These are phyloP conservation scores for Microdon myrmicae DNA, from an alignment of 2,888 invertebrate species.

Conservation along the genomic window DNA sequence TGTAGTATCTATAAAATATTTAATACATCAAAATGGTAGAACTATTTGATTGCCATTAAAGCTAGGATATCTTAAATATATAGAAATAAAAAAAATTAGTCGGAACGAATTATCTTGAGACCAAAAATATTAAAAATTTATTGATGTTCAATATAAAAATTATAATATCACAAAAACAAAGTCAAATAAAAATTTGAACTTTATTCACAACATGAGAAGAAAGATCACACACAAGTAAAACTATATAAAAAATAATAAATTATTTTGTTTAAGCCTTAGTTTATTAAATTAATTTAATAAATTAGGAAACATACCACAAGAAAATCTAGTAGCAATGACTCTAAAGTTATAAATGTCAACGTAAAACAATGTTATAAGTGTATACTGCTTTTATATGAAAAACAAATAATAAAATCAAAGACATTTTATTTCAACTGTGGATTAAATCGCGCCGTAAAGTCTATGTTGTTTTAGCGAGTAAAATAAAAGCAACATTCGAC, in stretches of 20 bases:
- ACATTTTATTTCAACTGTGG: no score
- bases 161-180: conserved; percentile 21
- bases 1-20: conserved; percentile 34
- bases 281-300: no score
- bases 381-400: no score
- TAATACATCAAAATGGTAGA: conserved; percentile 35
- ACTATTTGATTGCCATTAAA: conserved; percentile 40
- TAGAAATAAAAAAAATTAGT: conserved; percentile 7
- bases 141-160: conserved; percentile 23
- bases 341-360: no score
- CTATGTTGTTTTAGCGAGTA: not conserved
- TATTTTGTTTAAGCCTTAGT: not conserved
- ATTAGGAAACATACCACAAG: no score
- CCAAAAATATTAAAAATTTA: conserved; percentile 26
- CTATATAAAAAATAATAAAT: not conserved
- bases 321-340: no score
- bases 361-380: no score
- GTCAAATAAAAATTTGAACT: conserved; percentile 3
- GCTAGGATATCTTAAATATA: conserved; percentile 26
- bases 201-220: conserved; percentile 1
- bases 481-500: not conserved
- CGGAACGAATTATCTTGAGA: conserved; percentile 17
- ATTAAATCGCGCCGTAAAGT: no score
- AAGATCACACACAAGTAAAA: conserved; percentile 2
- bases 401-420: no score